Evolutionary conservation across 2,888 invertebrate species (phyloP).

Genomic region (Tinea trinotella): DNA sequence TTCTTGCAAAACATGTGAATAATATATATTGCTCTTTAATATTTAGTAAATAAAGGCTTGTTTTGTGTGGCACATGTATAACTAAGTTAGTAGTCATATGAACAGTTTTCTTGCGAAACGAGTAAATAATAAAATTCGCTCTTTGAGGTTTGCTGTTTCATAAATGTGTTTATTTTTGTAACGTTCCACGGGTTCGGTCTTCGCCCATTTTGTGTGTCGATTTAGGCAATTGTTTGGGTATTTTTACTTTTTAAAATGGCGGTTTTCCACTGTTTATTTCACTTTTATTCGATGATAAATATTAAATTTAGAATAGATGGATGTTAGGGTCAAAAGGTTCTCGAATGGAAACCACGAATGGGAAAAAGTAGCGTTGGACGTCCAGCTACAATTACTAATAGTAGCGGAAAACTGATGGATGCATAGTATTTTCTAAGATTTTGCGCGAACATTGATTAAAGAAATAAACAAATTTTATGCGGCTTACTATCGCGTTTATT

Average conservation of each 20-base stretch:
- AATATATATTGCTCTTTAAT: neutral
- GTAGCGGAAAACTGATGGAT: too few relatives aligned
- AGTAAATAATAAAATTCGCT: constrained; percentile 11
- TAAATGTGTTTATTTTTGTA: constrained; percentile 4
- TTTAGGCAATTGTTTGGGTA: too few relatives aligned
- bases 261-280: neutral
- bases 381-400: too few relatives aligned
- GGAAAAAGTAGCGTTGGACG: too few relatives aligned
- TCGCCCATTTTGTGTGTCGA: neutral
- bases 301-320: too few relatives aligned
- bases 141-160: constrained; percentile 8
- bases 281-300: neutral
- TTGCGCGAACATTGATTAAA: too few relatives aligned
- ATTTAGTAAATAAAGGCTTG: neutral
- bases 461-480: too few relatives aligned
- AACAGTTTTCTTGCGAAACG: constrained; percentile 8
- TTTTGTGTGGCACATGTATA: neutral
- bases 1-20: neutral
- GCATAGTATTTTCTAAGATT: too few relatives aligned
- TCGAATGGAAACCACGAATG: too few relatives aligned
- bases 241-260: neutral
- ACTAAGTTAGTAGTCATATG: neutral
- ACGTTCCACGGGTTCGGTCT: neutral
- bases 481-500: too few relatives aligned
- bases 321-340: too few relatives aligned